These are phyloP conservation scores for Chalcosyrphus nemorum DNA, from an alignment of 2,888 invertebrate genomes.

Conservation along the genomic window DNA sequence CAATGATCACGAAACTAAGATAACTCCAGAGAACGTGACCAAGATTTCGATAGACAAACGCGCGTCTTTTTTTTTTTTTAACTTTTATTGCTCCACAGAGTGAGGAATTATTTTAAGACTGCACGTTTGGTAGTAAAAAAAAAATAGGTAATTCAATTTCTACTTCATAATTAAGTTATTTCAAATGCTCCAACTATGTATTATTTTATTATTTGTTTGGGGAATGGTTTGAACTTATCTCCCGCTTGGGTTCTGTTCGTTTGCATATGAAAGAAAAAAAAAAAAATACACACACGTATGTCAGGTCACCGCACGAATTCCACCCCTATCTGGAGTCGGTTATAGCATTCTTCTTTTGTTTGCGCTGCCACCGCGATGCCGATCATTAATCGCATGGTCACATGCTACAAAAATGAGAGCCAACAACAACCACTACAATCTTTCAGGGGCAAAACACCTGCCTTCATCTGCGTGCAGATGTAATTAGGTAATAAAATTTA, in stretches of 20 bases:
- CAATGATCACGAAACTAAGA: slow-evolving; percentile 69
- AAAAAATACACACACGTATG: slow-evolving; percentile 2
- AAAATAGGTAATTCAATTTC: slow-evolving; percentile 2
- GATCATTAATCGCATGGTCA: slow-evolving; percentile 32
- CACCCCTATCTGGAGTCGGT: slow-evolving; percentile 52
- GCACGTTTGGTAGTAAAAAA: slow-evolving; percentile 63
- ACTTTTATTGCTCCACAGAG: slow-evolving; percentile 23
- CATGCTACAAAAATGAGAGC: slow-evolving; percentile 25
- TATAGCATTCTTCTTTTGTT: background rate
- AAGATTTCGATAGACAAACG: slow-evolving; percentile 62
- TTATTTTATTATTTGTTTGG: slow-evolving; percentile 15
- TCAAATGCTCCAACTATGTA: slow-evolving; percentile 21
- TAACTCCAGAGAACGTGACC: slow-evolving; percentile 63
- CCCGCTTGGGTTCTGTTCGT: background rate
- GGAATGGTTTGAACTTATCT: slow-evolving; percentile 14
- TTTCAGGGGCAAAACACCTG: slow-evolving; percentile 12
- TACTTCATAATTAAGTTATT: slow-evolving; percentile 24
- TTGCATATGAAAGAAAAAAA: slow-evolving; percentile 17
- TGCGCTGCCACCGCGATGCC: background rate
- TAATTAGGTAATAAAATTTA: slow-evolving; percentile 3
- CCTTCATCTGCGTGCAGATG: slow-evolving; percentile 25
- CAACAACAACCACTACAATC: background rate
- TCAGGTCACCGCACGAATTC: slow-evolving; percentile 41
- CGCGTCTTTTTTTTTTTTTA: slow-evolving; percentile 37
- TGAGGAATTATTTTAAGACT: slow-evolving; percentile 4